phyloP scores from a whole-genome alignment of 2,113 vertebrate species.

The Hippocampus barbouri region DNA sequence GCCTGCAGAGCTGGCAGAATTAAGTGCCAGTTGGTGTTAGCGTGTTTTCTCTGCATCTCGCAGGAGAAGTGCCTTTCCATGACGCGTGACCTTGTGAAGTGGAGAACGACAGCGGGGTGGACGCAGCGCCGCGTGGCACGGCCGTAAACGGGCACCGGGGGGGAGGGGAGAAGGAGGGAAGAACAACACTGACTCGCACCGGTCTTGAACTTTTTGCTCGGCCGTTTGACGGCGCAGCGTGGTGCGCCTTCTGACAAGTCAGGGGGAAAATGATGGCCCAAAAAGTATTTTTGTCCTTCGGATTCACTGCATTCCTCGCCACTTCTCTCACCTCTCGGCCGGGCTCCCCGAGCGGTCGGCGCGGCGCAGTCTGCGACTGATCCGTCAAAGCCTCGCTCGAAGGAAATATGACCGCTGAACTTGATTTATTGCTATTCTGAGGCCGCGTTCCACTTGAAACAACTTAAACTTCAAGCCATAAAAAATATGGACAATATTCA shows the following conservation, averaged over 20 bases:
- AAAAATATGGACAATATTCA: background rate
- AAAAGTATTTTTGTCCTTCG: conserved; percentile 46
- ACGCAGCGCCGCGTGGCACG: conserved; percentile 64
- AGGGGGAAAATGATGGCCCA: conserved; percentile 51
- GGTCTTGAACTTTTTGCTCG: conserved; percentile 68
- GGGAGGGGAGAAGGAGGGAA: conserved; percentile 37
- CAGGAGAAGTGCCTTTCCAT: conserved; percentile 83
- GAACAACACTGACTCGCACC: conserved; percentile 78
- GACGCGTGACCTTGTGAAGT: conserved; percentile 78
- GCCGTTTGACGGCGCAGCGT: conserved; percentile 76
- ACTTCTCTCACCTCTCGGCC: conserved; percentile 42
- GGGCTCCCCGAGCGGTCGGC: conserved; percentile 36
- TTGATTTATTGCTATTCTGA: conserved; percentile 2
- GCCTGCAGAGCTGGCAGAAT: conserved; percentile 82
- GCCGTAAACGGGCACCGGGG: conserved; percentile 42
- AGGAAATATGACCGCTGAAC: conserved; percentile 36
- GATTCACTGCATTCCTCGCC: conserved; percentile 63
- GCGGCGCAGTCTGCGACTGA: conserved; percentile 38
- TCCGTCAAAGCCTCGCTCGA: conserved; percentile 40
- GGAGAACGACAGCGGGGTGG: conserved; percentile 48
- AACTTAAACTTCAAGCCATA: conserved; percentile 7
- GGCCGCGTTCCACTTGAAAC: conserved; percentile 1
- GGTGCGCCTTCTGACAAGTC: conserved; percentile 62
- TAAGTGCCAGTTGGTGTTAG: conserved; percentile 98
- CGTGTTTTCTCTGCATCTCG: conserved; percentile 89